Evolutionary conservation across 1,140 invertebrate species (phyloP), one percentile per base, ranked within the genome.

Genomic region (Calosoma granatense): DNA sequence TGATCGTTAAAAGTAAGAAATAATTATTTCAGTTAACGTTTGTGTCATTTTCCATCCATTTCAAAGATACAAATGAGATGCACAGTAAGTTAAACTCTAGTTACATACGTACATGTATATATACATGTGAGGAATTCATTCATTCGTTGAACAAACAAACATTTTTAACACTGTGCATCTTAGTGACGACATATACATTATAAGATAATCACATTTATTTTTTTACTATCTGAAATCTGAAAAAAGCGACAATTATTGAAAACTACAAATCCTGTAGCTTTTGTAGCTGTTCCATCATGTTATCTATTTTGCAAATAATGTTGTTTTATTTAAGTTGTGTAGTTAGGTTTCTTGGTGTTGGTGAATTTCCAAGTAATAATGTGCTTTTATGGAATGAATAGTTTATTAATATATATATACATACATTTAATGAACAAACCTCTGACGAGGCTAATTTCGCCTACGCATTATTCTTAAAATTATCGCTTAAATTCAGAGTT

Each of bases 1-100:
- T 98, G 78, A 89, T 88, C 77, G 92, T 96, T 76, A 92, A 93
- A 93, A 94, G 94, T 96, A 94, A 93, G 92, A 86, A 87, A 78
- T 92, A 85, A 88, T 77, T 69, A 73, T 36, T 55, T 30, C 30
- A 20, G n/a, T 30, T 53, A 6, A 17, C 20, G n/a, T 55, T 55
- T 23, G 14, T 22, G 20, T 20, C 39, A 20, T 56, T 43, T 56
- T 43, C 19, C 20, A 11, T 21, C 12, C 19, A 55, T n/a, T 19
- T 26, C 19, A 6, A 51, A 51, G 1, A 12, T 51, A 11, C 47
- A 51, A 51, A 51, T 12, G 41, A 11, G 6, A 47, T 47, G 41
- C 26, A 36, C 26, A n/a, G n/a, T n/a, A n/a, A n/a, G n/a, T n/a
- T n/a, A n/a, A n/a, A n/a, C n/a, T n/a, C n/a, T n/a, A n/a, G n/a